Evolutionary conservation across 2,888 invertebrate genomes (phyloP).

Genomic region (Eristalinus aeneus): DNA sequence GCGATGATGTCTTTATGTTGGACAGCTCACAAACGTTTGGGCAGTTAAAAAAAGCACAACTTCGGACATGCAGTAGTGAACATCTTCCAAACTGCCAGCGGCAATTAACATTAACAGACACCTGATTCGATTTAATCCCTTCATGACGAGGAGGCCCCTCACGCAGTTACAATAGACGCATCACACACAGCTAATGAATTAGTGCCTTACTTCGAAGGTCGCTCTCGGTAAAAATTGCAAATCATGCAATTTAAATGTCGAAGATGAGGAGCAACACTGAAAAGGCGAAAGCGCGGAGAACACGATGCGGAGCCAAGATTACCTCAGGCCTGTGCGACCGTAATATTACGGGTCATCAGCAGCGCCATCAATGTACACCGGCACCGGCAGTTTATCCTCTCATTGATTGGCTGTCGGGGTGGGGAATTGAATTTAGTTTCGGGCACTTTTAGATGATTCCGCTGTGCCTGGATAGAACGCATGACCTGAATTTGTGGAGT

Average conservation of each 20-base stretch:
- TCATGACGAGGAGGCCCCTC: background rate
- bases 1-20: slow-evolving; percentile 3
- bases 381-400: background rate
- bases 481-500: background rate
- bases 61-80: background rate
- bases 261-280: background rate
- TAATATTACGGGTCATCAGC: slow-evolving; percentile 28
- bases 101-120: slow-evolving; percentile 27
- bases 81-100: background rate
- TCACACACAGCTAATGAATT: slow-evolving; percentile 15
- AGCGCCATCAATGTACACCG: background rate
- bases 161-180: background rate
- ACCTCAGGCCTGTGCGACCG: slow-evolving; percentile 13
- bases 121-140: slow-evolving; percentile 16
- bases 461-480: background rate
- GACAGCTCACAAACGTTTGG: background rate
- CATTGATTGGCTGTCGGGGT: background rate
- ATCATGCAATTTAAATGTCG: slow-evolving; percentile 23
- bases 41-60: background rate
- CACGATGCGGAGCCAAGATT: background rate
- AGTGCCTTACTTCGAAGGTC: slow-evolving; percentile 10
- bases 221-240: slow-evolving; percentile 11
- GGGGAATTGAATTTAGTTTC: slow-evolving; percentile 6
- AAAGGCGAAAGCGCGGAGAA: background rate
- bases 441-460: background rate